A percentile compares a stretch with the other conserved stretches of the same genome.
These are phyloP conservation scores for Sapajus apella DNA, from an alignment of 2,113 vertebrate species.

Conservation along the genomic window DNA sequence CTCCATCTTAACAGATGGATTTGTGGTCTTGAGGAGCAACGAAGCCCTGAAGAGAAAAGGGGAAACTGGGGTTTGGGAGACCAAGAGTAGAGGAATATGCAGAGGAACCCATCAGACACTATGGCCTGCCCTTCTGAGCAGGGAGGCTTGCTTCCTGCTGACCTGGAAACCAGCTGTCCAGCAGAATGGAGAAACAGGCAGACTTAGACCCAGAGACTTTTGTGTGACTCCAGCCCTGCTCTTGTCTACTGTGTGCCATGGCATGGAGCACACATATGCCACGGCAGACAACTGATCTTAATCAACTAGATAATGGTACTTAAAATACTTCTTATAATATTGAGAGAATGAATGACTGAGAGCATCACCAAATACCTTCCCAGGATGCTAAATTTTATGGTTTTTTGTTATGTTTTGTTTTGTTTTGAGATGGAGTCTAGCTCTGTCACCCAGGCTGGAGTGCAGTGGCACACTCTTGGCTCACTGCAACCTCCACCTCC, in stretches of 20 bases:
- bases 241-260: not conserved
- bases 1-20: too few relatives aligned
- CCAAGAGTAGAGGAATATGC: not conserved
- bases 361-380: not conserved
- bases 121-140: not conserved
- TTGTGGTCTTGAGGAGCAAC: not conserved
- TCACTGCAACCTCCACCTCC: too few relatives aligned
- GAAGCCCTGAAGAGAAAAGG: not conserved
- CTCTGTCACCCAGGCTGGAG: too few relatives aligned
- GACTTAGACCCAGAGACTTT: not conserved
- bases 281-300: not conserved
- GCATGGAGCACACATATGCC: not conserved
- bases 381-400: not conserved
- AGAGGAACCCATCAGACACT: not conserved
- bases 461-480: too few relatives aligned
- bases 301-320: not conserved
- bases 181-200: not conserved
- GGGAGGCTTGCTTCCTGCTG: not conserved
- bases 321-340: not conserved
- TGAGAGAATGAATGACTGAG: not conserved
- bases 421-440: too few relatives aligned
- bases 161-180: not conserved
- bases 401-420: too few relatives aligned
- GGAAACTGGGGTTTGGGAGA: not conserved
- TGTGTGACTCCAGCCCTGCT: not conserved